phyloP scores from a whole-genome alignment of 2,797 vertebrate species.

The Molossus alvarezi region DNA sequence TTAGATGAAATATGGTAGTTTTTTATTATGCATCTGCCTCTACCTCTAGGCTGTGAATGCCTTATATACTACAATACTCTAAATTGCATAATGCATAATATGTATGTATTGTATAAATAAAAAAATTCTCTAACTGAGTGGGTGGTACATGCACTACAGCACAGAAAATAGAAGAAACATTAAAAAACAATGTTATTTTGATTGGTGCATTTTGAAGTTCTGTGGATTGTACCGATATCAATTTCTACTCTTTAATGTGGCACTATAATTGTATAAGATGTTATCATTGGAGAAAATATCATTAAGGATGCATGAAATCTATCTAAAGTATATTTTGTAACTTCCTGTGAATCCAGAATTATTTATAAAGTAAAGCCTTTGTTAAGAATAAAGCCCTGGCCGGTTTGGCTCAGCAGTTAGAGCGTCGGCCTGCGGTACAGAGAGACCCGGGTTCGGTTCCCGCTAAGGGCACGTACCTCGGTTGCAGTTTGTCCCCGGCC shows the following conservation, averaged over 20 bases:
- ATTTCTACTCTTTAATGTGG: not conserved
- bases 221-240: not conserved
- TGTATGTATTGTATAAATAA: not conserved
- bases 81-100: not conserved
- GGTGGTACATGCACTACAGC: not conserved
- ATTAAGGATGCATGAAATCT: not conserved
- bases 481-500: no score
- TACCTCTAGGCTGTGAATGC: not conserved
- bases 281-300: not conserved
- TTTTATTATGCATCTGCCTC: constrained; percentile 43
- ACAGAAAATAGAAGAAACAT: not conserved
- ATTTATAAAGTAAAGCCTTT: constrained; percentile 38
- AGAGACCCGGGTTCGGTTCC: no score
- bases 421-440: no score
- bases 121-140: not conserved
- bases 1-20: constrained; percentile 44
- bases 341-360: not conserved
- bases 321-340: not conserved
- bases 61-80: not conserved
- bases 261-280: not conserved
- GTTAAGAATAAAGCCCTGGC: constrained; percentile 32
- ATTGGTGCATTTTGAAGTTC: not conserved
- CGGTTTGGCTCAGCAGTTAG: no score
- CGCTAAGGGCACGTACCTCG: no score
- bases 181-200: constrained; percentile 52